A percentile compares a stretch with the other conserved stretches of the same genome.
Evolutionary conservation across 2,113 vertebrate species (phyloP).

Genomic region (Polypterus bichir): DNA sequence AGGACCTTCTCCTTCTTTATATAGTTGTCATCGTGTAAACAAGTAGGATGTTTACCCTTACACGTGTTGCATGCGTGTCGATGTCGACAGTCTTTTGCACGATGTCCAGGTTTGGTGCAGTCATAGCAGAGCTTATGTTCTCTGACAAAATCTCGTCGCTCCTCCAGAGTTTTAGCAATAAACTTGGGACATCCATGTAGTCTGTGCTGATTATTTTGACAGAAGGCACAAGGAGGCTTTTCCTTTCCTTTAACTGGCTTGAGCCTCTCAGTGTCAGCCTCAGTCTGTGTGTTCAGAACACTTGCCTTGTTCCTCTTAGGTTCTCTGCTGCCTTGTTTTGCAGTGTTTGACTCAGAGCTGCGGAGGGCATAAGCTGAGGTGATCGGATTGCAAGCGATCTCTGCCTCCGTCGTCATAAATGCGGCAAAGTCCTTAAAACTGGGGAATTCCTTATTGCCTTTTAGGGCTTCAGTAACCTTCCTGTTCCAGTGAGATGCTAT

Average conservation of each 20-base stretch:
- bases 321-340: background rate
- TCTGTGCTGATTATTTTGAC: background rate
- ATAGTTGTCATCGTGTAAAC: no score
- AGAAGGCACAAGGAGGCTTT: background rate
- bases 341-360: background rate
- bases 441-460: slow-evolving; percentile 8
- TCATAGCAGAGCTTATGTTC: no score
- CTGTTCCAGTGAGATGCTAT: slow-evolving; percentile 9
- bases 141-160: no score
- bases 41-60: no score
- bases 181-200: slow-evolving; percentile 3
- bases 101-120: no score
- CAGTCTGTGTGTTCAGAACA: slow-evolving; percentile 12
- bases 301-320: background rate
- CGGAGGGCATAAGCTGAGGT: slow-evolving; percentile 9
- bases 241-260: background rate
- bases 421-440: slow-evolving; percentile 5
- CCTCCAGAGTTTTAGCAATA: background rate
- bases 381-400: no score
- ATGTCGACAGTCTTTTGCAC: no score
- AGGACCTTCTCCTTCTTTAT: no score
- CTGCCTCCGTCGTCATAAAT: no score
- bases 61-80: no score
- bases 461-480: slow-evolving; percentile 1
- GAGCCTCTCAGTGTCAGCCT: background rate